Percentiles rank a stretch among this genome's conserved stretches.
Evolutionary conservation across 2,888 invertebrate species (phyloP).

Genomic region (Hirtodrosophila trivittata): DNA sequence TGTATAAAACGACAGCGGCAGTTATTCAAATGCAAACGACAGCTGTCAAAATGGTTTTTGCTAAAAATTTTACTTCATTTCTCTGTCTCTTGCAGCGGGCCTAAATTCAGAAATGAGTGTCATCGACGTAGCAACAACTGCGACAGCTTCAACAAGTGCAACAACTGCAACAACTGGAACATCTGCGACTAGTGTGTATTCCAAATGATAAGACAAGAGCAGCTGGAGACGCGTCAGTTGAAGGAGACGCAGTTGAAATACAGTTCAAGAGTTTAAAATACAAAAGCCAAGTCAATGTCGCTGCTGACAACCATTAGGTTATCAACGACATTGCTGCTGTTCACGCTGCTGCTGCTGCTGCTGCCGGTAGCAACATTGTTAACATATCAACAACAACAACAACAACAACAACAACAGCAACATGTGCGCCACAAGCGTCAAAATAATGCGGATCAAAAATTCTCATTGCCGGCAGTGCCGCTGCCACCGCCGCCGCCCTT

Average conservation of each 20-base stretch:
- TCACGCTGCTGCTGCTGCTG: slow-evolving; percentile 33
- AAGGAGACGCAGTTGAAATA: slow-evolving; percentile 20
- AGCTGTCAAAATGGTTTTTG: slow-evolving; percentile 74
- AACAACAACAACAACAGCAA: slow-evolving; percentile 24
- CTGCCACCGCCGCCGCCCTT: slow-evolving; percentile 79
- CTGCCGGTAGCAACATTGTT: slow-evolving; percentile 48
- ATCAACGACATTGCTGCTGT: slow-evolving; percentile 63
- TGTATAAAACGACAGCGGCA: slow-evolving; percentile 53
- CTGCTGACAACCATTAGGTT: slow-evolving; percentile 56
- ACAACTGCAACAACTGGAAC: slow-evolving; percentile 8
- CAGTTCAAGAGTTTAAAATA: slow-evolving; percentile 13
- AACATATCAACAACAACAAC: slow-evolving; percentile 30
- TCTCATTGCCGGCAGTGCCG: slow-evolving; percentile 78
- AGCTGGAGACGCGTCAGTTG: slow-evolving; percentile 23
- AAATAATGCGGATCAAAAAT: slow-evolving; percentile 64
- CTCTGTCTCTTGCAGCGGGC: slow-evolving; percentile 35
- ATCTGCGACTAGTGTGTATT: slow-evolving; percentile 20
- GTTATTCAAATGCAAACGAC: slow-evolving; percentile 80
- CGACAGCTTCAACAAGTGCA: slow-evolving; percentile 14
- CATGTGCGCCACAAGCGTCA: slow-evolving; percentile 41
- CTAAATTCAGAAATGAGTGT: slow-evolving; percentile 50
- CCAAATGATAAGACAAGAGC: slow-evolving; percentile 54
- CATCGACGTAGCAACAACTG: slow-evolving; percentile 27
- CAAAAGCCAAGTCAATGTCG: slow-evolving; percentile 73
- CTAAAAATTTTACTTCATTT: slow-evolving; percentile 62